Evolutionary conservation across 2,888 invertebrate genomes (phyloP).

Genomic region (Sphecodes monilicornis): DNA sequence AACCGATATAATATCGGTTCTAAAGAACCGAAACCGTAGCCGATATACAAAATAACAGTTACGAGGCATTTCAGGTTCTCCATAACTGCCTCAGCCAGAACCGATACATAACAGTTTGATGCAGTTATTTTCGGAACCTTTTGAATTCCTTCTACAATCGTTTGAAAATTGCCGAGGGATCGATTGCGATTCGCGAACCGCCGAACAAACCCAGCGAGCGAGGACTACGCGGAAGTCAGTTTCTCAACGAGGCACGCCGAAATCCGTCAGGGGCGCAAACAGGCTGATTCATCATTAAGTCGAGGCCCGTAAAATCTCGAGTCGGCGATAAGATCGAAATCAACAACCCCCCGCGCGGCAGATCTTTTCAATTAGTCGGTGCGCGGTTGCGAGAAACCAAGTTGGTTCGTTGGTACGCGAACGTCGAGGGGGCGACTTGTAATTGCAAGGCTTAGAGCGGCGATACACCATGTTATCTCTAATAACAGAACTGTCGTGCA

Average conservation of each 20-base stretch:
- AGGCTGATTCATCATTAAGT: conserved; percentile 12
- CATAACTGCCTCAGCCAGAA: too few species aligned
- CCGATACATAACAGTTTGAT: too few species aligned
- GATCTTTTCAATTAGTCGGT: conserved; percentile 53
- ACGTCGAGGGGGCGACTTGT: conserved; percentile 45
- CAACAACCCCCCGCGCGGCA: conserved; percentile 19
- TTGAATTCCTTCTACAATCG: too few species aligned
- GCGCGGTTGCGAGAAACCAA: conserved; percentile 32
- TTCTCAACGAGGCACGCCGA: conserved; percentile 1
- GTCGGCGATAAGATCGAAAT: conserved; percentile 42
- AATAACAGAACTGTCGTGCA: conserved; percentile 71
- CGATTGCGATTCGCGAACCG: too few species aligned
- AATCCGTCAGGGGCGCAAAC: not conserved
- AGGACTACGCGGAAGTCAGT: not conserved
- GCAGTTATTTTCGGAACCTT: too few species aligned
- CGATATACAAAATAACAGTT: too few species aligned
- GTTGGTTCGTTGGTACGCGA: not conserved
- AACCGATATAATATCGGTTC: too few species aligned
- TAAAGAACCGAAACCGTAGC: too few species aligned
- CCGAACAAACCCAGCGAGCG: not conserved
- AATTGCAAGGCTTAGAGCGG: conserved; percentile 60
- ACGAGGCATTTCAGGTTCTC: too few species aligned
- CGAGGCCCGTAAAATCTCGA: not conserved
- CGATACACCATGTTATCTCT: conserved; percentile 66
- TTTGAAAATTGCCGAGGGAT: too few species aligned